Evolutionary conservation across 2,797 vertebrate species (phyloP).

Genomic region (Chelon auratus): DNA sequence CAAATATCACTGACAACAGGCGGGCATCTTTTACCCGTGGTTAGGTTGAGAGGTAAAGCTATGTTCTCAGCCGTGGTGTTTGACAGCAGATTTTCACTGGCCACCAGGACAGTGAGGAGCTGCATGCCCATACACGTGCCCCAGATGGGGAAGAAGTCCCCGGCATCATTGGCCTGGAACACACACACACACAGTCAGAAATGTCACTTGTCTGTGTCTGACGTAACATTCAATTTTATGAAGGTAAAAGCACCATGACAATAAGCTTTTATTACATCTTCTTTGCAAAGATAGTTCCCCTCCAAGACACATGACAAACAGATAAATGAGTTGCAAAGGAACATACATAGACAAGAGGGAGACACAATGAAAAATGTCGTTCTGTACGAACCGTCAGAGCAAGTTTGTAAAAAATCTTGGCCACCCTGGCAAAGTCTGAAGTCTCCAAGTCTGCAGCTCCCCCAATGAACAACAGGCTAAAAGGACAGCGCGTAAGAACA

Average conservation of each 20-base stretch:
- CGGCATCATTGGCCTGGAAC: constrained; percentile 83
- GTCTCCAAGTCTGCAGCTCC: constrained; percentile 78
- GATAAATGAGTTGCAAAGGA: too few species aligned
- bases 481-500: constrained; percentile 10
- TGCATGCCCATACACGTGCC: constrained; percentile 89
- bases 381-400: constrained; percentile 78
- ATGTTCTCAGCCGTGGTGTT: constrained; percentile 79
- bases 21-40: constrained; percentile 63
- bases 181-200: constrained; percentile 12
- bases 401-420: constrained; percentile 82
- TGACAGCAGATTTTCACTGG: constrained; percentile 80
- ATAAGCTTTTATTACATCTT: not conserved
- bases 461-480: constrained; percentile 83
- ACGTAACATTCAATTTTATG: not conserved
- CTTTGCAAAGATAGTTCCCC: too few species aligned
- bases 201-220: not conserved
- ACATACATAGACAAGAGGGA: too few species aligned
- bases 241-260: not conserved
- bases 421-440: constrained; percentile 83
- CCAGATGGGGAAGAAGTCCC: constrained; percentile 88
- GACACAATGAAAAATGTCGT: not conserved
- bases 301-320: too few species aligned
- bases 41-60: constrained; percentile 83
- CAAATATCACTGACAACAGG: too few species aligned
- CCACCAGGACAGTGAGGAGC: constrained; percentile 83